Evolutionary conservation across 2,888 invertebrate species (phyloP).

Genomic region (Pachydiplax longipennis): DNA sequence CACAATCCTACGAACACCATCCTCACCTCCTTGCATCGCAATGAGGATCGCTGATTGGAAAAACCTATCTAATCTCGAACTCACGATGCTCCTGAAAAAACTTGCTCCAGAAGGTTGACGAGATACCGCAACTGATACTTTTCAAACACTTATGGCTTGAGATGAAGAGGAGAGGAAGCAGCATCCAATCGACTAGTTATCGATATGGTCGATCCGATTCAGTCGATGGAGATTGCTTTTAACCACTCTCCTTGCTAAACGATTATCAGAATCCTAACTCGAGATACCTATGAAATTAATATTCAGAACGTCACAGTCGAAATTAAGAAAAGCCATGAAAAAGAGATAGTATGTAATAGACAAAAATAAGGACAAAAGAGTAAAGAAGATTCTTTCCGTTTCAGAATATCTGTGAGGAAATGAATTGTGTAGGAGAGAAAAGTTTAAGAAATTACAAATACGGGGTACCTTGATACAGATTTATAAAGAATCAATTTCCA

Average conservation of each 20-base stretch:
- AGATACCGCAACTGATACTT: background rate
- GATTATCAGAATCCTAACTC: background rate
- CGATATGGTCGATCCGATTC: background rate
- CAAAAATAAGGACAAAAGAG: background rate
- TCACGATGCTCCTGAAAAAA: background rate
- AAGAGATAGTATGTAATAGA: too few relatives aligned
- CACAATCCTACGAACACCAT: background rate
- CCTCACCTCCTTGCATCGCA: background rate
- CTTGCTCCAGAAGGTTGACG: background rate
- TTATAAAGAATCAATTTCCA: too few relatives aligned
- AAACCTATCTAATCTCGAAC: background rate
- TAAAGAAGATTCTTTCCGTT: background rate
- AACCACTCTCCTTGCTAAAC: background rate
- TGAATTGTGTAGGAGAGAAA: too few relatives aligned
- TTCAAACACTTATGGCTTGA: background rate
- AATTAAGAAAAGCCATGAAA: background rate
- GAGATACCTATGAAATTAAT: background rate
- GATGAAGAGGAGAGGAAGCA: background rate
- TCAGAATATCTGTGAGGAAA: too few relatives aligned
- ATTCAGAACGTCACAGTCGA: background rate
- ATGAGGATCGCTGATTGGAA: background rate
- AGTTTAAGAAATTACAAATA: too few relatives aligned
- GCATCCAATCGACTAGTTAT: background rate
- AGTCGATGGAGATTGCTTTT: background rate
- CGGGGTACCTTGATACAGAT: too few relatives aligned